Conservation (phyloP, 2,113 vertebrate genomes). For the Cichladusa arquata region DNA sequence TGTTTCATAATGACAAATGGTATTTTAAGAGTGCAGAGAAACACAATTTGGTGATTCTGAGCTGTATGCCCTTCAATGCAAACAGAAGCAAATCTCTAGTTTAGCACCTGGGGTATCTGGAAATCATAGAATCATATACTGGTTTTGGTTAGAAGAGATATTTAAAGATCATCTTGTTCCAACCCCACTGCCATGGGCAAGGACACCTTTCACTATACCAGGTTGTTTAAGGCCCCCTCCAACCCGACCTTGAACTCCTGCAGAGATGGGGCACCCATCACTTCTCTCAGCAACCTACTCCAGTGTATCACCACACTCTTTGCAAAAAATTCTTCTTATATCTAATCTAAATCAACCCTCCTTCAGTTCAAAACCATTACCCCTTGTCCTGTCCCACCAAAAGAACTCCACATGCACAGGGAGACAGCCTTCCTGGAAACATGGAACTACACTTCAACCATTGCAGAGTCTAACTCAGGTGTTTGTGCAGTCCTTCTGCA, state of each 20-base stretch:
- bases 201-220: not conserved
- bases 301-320: not conserved
- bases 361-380: not conserved
- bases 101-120: not conserved
- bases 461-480: not conserved
- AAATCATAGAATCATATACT: not conserved
- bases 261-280: not conserved
- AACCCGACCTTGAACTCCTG: not conserved
- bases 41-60: not conserved
- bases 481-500: not conserved
- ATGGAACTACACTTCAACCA: fast-evolving
- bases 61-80: not conserved
- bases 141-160: not conserved
- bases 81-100: not conserved
- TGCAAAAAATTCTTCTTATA: not conserved
- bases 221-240: not conserved
- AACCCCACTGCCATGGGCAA: not conserved
- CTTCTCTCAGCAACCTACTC: not conserved
- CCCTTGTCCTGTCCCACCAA: not conserved
- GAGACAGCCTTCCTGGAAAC: not conserved
- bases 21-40: not conserved
- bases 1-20: not conserved
- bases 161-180: not conserved
- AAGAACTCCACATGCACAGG: not conserved
- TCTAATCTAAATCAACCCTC: not conserved